These are phyloP conservation scores for Gastracanthus pulcherrimus DNA, from an alignment of 2,888 invertebrate genomes.

Conservation along the genomic window DNA sequence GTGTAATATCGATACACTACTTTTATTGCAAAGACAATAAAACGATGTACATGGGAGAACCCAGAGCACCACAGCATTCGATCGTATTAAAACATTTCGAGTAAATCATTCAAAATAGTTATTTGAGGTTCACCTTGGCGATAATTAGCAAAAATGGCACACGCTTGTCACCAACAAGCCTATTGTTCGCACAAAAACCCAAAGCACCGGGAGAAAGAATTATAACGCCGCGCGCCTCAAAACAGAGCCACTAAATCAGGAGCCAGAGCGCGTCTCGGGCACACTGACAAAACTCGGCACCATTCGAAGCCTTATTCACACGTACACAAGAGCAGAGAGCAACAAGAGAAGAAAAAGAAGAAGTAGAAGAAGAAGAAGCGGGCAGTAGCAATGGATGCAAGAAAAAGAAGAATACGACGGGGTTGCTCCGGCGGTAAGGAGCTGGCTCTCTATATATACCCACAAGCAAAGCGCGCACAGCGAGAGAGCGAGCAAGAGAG, in stretches of 20 bases:
- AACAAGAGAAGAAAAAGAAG: background rate
- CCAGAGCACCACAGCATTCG: too few relatives aligned
- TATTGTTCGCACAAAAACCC: background rate
- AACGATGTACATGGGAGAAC: too few relatives aligned
- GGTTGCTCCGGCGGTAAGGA: background rate
- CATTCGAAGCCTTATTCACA: too few relatives aligned
- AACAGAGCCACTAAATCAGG: conserved; percentile 5
- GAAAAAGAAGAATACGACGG: background rate
- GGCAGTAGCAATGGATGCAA: background rate
- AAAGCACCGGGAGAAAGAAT: background rate
- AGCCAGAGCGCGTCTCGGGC: background rate
- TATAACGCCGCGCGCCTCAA: background rate
- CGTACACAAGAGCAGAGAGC: too few relatives aligned
- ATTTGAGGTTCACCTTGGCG: too few relatives aligned
- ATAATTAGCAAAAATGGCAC: background rate
- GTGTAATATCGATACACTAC: too few relatives aligned
- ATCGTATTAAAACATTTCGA: too few relatives aligned
- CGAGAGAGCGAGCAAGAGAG: background rate
- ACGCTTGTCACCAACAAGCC: too few relatives aligned
- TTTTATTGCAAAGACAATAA: too few relatives aligned
- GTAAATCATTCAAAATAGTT: too few relatives aligned
- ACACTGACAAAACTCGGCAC: conserved; percentile 10
- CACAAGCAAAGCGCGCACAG: background rate
- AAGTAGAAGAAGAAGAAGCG: background rate
- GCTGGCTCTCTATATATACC: background rate